Conservation (phyloP, 2,113 vertebrate species). For the Drymodes brunneopygia region DNA sequence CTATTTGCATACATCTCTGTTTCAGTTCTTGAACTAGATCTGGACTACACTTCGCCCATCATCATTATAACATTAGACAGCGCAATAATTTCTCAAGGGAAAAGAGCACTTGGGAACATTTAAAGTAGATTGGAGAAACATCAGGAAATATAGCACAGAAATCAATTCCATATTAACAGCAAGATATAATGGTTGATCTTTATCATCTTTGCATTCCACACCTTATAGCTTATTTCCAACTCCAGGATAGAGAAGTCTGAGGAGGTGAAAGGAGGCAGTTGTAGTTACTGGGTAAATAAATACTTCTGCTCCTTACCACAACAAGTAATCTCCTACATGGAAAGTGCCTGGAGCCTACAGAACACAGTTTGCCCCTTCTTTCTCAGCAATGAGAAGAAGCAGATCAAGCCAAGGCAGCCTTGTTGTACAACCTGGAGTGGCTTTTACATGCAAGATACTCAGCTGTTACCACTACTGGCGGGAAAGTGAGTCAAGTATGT, state of each 20-base stretch:
- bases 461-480: neutral
- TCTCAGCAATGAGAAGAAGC: neutral
- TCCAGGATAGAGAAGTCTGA: neutral
- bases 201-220: neutral
- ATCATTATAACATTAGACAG: neutral
- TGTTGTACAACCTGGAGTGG: neutral
- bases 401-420: neutral
- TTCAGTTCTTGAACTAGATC: neutral
- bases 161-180: slow-evolving; percentile 45
- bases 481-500: neutral
- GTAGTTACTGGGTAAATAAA: neutral
- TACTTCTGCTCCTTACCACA: neutral
- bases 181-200: slow-evolving; percentile 34
- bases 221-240: neutral
- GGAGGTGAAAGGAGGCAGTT: neutral
- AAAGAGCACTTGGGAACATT: slow-evolving; percentile 32
- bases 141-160: slow-evolving; percentile 40
- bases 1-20: neutral
- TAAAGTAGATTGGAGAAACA: slow-evolving; percentile 31
- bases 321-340: neutral
- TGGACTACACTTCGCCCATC: neutral
- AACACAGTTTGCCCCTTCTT: neutral
- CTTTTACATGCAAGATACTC: neutral
- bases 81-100: slow-evolving; percentile 26
- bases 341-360: neutral